phyloP scores from a whole-genome alignment of 1,140 invertebrate genomes.

The Calliopsis andreniformis region DNA sequence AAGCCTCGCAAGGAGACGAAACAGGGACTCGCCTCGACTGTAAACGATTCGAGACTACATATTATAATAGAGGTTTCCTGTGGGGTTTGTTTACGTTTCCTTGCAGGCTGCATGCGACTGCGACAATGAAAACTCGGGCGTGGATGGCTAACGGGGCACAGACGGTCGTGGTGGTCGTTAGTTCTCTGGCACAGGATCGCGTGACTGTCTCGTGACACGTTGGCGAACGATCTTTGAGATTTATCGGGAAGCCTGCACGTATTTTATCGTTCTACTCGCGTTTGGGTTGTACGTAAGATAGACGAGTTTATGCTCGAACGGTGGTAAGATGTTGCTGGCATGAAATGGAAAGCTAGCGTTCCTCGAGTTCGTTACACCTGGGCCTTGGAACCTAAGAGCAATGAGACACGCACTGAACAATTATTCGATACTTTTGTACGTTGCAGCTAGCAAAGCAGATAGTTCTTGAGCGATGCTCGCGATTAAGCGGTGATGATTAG shows the following conservation, averaged over 20 bases:
- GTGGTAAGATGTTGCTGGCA: neutral
- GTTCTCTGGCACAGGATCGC: slow-evolving; percentile 3
- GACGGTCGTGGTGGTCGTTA: neutral
- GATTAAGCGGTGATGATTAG: no score
- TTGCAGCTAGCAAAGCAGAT: neutral
- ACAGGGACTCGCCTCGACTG: no score
- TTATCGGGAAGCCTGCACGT: neutral
- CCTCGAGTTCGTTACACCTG: neutral
- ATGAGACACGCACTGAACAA: neutral
- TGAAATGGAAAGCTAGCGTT: slow-evolving; percentile 10
- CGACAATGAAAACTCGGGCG: neutral
- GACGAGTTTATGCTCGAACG: slow-evolving; percentile 10
- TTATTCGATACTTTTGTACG: neutral
- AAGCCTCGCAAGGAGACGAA: no score
- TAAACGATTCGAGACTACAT: no score
- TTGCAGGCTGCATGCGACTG: slow-evolving; percentile 40
- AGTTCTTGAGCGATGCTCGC: no score
- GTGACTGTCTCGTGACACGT: slow-evolving; percentile 17
- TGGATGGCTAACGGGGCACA: neutral
- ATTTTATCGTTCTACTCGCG: neutral
- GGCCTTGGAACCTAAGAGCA: neutral
- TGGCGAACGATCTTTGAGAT: slow-evolving; percentile 14
- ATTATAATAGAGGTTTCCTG: no score
- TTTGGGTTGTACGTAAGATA: neutral
- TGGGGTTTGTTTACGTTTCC: neutral